Evolutionary conservation across 2,113 vertebrate species (phyloP), one percentile per base, ranked within the genome.

Genomic region (Poecile atricapillus): DNA sequence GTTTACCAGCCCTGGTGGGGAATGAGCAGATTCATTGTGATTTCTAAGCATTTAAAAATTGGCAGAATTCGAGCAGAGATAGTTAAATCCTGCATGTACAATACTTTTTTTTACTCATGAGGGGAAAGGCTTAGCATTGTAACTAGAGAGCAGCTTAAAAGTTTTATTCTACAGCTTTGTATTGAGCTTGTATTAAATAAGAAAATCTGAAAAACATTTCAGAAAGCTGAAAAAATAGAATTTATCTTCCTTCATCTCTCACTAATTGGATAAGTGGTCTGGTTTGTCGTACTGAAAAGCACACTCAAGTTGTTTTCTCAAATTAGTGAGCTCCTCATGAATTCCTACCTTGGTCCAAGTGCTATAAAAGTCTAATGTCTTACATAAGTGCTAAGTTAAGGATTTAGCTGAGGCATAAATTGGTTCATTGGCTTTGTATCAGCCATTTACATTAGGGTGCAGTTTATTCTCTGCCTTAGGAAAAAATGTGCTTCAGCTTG

Each of bases 331-430:
- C 83, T 90, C 64, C 79, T 94, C 71, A 49, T 95, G 79, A 96
- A 89, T 84, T 82, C 65, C 33, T 86, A 49, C 83, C 64, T 90
- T 89, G 88, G 69, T 86, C 93, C 90, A 96, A 93, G 65, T 47
- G 77, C 93, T 92, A 50, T 88, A 83, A 90, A 96, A 95, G 75
- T 56, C 71, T 86, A 52, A 92, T 89, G 92, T 91, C 94, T 95
- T 95, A 94, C 90, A 90, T 96, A 95, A 96, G 90, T 71, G 83
- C 90, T 94, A 93, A 78, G 90, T 92, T 94, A 92, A 90, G 87
- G 92, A 77, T 91, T 97, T 95, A 96, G 82, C 47, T 75, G 83
- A 83, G 56, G 71, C 84, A 94, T 90, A 90, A 94, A 92, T 87
- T 53, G 52, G 76, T 84, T 64, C 68, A 78, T 83, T 90, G 94